Percentiles rank a stretch among this genome's conserved stretches.
Evolutionary conservation across 2,888 invertebrate genomes (phyloP).

Genomic region (Nemurella pictetii): DNA sequence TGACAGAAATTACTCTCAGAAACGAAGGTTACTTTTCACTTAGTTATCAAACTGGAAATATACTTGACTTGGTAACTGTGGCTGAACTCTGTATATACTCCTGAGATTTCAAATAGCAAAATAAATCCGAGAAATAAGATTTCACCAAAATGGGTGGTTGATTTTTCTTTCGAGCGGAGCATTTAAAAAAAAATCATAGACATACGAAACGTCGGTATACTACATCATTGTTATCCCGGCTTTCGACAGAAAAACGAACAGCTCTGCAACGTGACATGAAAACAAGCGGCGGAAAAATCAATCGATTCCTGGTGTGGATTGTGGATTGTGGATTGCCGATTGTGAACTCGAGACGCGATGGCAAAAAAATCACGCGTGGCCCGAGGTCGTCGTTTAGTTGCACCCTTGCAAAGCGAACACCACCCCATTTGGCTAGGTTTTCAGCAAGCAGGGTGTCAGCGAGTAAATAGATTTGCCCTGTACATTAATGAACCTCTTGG

Average conservation of each 20-base stretch:
- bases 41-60: background rate
- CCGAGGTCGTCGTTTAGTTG: background rate
- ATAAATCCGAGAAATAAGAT: background rate
- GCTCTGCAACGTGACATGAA: background rate
- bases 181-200: background rate
- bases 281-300: background rate
- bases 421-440: background rate
- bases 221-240: background rate
- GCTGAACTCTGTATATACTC: background rate
- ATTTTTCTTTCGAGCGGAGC: background rate
- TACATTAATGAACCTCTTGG: background rate
- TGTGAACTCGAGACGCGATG: background rate
- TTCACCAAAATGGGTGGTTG: background rate
- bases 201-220: background rate
- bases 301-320: background rate
- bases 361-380: background rate
- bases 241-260: background rate
- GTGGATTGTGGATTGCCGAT: background rate
- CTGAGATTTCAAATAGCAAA: background rate
- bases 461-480: background rate
- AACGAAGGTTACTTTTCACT: background rate
- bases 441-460: background rate
- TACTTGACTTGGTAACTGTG: background rate
- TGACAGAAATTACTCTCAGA: background rate
- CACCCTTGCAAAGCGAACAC: background rate